These are phyloP conservation scores for Sebastes hubbsi DNA, from an alignment of 2,797 vertebrate species.

Conservation along the genomic window DNA sequence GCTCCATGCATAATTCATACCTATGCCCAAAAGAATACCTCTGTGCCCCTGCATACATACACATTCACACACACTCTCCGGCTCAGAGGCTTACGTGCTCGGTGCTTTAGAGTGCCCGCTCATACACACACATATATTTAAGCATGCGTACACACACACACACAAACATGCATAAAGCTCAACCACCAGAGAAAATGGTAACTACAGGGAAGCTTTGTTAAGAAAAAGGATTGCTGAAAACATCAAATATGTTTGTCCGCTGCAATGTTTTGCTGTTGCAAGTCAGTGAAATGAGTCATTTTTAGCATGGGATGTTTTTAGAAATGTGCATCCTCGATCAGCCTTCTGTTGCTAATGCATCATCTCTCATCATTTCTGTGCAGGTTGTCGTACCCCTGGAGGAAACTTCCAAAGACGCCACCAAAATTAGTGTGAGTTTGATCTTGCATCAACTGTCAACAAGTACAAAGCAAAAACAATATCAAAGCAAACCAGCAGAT, in stretches of 20 bases:
- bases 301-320: background rate
- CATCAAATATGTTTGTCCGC: constrained; percentile 10
- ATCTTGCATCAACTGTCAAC: constrained; percentile 1
- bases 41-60: constrained; percentile 45
- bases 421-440: constrained; percentile 96
- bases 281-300: background rate
- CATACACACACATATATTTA: background rate
- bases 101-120: constrained; percentile 3
- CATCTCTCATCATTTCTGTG: constrained; percentile 32
- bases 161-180: background rate
- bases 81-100: constrained; percentile 23
- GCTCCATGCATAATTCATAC: constrained; percentile 78
- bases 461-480: background rate
- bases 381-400: constrained; percentile 88
- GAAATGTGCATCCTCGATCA: background rate
- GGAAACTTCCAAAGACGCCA: constrained; percentile 87
- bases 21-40: constrained; percentile 68
- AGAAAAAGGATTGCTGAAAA: constrained; percentile 1
- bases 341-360: constrained; percentile 14
- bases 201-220: background rate
- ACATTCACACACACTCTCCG: constrained; percentile 30
- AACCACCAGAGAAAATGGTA: background rate
- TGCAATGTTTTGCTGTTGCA: background rate
- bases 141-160: background rate
- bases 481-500: background rate